A percentile compares a stretch with the other conserved stretches of the same genome.
Evolutionary conservation across 1,140 invertebrate species (phyloP).

Genomic region (Epicauta chinensis): DNA sequence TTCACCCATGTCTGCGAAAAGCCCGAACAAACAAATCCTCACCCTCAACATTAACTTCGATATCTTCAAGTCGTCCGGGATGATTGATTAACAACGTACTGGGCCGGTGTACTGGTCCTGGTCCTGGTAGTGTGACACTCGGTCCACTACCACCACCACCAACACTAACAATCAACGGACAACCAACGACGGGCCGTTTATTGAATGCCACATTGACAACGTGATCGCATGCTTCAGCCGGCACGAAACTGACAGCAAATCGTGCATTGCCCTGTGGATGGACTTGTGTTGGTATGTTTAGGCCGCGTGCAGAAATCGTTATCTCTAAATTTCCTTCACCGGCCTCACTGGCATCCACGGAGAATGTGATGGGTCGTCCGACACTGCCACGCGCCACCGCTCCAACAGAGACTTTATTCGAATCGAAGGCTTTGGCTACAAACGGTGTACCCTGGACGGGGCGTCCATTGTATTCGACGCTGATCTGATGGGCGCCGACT

Average conservation of each 20-base stretch:
- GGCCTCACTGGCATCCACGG: slow-evolving; percentile 91
- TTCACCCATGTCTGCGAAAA: too few species aligned
- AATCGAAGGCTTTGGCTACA: slow-evolving; percentile 88
- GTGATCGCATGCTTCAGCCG: slow-evolving; percentile 88
- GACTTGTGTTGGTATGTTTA: slow-evolving; percentile 96
- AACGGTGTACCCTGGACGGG: slow-evolving; percentile 85
- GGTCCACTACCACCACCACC: slow-evolving; percentile 65
- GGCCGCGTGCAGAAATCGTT: slow-evolving; percentile 86
- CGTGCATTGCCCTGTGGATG: slow-evolving; percentile 82
- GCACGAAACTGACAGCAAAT: slow-evolving; percentile 94
- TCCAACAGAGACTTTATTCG: slow-evolving; percentile 72
- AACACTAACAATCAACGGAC: slow-evolving; percentile 70
- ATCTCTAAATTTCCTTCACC: slow-evolving; percentile 98
- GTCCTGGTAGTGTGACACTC: slow-evolving; percentile 62
- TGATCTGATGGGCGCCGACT: slow-evolving; percentile 83
- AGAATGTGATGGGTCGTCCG: slow-evolving; percentile 83
- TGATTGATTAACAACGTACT: slow-evolving; percentile 61
- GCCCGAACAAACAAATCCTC: slow-evolving; percentile 41
- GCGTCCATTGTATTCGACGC: slow-evolving; percentile 78
- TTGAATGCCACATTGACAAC: slow-evolving; percentile 96
- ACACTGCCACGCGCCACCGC: slow-evolving; percentile 74
- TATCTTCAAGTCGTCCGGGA: slow-evolving; percentile 79
- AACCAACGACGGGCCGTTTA: slow-evolving; percentile 71
- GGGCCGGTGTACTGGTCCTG: slow-evolving; percentile 56
- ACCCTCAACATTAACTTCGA: slow-evolving; percentile 94